A percentile compares a stretch with the other conserved stretches of the same genome.
phyloP scores from a whole-genome alignment of 2,888 invertebrate genomes.

The Anoncus sp. region DNA sequence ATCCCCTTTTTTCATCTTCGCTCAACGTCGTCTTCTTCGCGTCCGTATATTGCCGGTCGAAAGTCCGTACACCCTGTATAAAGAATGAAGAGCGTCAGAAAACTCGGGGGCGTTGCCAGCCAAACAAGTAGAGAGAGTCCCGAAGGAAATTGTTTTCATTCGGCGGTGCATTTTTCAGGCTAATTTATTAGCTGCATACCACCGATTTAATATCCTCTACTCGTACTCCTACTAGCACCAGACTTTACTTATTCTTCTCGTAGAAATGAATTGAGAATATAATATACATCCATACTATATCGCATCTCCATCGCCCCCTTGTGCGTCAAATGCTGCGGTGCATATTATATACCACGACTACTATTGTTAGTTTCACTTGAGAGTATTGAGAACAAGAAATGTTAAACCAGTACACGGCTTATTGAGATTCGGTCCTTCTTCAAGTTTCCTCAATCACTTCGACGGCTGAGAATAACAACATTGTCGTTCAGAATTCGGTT shows the following conservation, averaged over 20 bases:
- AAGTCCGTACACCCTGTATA: conserved; percentile 2
- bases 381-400: conserved; percentile 7
- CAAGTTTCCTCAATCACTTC: background rate
- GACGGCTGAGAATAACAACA: too few species aligned
- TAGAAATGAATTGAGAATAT: conserved; percentile 2
- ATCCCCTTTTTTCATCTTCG: conserved; percentile 10
- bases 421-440: conserved; percentile 3
- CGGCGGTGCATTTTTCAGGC: conserved; percentile 62
- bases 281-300: conserved; percentile 8
- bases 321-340: conserved; percentile 19
- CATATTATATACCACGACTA: background rate
- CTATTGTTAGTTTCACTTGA: conserved; percentile 16
- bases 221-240: conserved; percentile 13
- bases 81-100: conserved; percentile 7
- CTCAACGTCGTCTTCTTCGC: conserved; percentile 6
- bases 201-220: conserved; percentile 59
- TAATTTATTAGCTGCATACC: conserved; percentile 64
- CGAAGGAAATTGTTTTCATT: conserved; percentile 62
- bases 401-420: conserved; percentile 19
- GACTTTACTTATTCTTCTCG: background rate
- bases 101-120: conserved; percentile 30
- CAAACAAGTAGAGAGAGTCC: conserved; percentile 36
- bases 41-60: background rate
- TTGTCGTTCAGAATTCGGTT: too few species aligned
- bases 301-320: conserved; percentile 2